Conservation (phyloP, 1,140 invertebrate genomes). For the Pseudomyrmex dendroicus region DNA sequence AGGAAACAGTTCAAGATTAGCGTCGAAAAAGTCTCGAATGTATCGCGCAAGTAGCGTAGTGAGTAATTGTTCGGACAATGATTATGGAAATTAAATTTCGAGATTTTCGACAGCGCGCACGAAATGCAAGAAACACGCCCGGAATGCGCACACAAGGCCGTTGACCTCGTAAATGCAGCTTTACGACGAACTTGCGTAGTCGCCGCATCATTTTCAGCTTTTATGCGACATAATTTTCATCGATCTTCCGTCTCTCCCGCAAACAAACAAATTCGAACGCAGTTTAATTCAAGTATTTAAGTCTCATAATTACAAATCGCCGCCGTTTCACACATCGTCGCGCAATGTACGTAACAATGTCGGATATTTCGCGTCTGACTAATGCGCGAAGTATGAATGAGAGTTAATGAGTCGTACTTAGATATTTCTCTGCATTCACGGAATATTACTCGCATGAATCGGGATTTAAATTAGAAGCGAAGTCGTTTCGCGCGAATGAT, state of each 20-base stretch:
- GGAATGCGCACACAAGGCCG: slow-evolving; percentile 13
- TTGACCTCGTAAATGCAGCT: slow-evolving; percentile 19
- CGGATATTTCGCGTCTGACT: too few species aligned
- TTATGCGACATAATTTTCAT: slow-evolving; percentile 21
- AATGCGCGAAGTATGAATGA: too few species aligned
- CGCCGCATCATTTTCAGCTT: slow-evolving; percentile 5
- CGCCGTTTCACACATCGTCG: not conserved
- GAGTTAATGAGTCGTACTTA: too few species aligned
- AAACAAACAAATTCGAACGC: not conserved
- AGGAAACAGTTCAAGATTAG: not conserved
- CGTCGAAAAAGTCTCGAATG: not conserved
- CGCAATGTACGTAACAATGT: not conserved
- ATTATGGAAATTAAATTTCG: slow-evolving; percentile 26
- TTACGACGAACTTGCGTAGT: slow-evolving; percentile 21
- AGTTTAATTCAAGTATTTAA: slow-evolving; percentile 1
- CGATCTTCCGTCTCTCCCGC: not conserved
- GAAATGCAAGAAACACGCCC: slow-evolving; percentile 11
- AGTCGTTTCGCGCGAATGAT: slow-evolving; percentile 11
- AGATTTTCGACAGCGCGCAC: not conserved
- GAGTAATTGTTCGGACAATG: slow-evolving; percentile 11
- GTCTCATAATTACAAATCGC: not conserved
- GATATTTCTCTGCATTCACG: too few species aligned
- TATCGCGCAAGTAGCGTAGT: not conserved
- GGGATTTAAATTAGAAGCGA: slow-evolving; percentile 1
- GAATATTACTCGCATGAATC: not conserved